These are phyloP conservation scores for Erpornis zantholeuca DNA, from an alignment of 2,113 vertebrate species.

Conservation along the genomic window DNA sequence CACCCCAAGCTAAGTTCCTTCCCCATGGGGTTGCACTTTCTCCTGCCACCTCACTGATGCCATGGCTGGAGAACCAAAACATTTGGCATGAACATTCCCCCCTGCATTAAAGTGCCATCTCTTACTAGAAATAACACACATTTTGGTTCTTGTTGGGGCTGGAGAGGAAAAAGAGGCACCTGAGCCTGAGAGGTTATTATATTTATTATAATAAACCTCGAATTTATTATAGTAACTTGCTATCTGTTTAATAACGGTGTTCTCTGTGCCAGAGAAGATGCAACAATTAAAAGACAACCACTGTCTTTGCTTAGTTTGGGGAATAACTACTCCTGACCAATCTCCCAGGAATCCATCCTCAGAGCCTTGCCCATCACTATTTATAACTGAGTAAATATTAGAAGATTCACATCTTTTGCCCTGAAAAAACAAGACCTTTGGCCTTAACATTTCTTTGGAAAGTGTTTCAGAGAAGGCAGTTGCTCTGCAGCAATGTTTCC, in stretches of 20 bases:
- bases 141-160: neutral
- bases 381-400: conserved; percentile 17
- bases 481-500: neutral
- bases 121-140: neutral
- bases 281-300: neutral
- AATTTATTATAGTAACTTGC: neutral
- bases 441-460: neutral
- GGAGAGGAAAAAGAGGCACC: neutral
- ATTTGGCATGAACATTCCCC: neutral
- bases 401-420: neutral
- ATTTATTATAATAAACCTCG: too few species aligned
- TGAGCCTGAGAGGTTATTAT: neutral
- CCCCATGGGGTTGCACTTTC: neutral
- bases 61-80: neutral
- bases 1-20: neutral
- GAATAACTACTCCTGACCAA: neutral
- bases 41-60: neutral
- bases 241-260: neutral
- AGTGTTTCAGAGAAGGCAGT: neutral
- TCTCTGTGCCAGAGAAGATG: neutral
- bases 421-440: conserved; percentile 4
- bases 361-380: neutral
- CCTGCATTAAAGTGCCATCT: neutral
- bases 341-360: neutral
- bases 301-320: neutral